Evolutionary conservation across 23 tunicate species (phyloP).

Genomic region (Phallusia fumigata): DNA sequence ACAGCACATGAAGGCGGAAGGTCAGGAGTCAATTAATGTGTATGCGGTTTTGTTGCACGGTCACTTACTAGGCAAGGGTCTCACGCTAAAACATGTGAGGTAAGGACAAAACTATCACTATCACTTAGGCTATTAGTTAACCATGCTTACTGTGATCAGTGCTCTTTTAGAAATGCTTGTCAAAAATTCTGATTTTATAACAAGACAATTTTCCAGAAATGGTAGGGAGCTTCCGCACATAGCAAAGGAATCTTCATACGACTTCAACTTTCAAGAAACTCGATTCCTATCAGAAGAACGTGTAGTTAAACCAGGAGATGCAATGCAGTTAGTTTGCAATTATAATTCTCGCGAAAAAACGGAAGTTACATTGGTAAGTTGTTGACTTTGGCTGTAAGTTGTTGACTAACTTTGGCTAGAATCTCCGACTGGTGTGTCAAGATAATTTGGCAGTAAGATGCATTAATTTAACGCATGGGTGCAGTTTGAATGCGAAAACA

Average conservation of each 20-base stretch:
- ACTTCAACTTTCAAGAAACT: constrained; percentile 70
- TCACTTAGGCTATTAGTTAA: too few relatives aligned
- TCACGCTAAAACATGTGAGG: constrained; percentile 49
- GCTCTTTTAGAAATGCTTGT: too few relatives aligned
- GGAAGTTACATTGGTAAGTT: constrained; percentile 40
- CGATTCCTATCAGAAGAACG: constrained; percentile 24
- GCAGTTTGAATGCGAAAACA: too few relatives aligned
- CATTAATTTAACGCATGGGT: too few relatives aligned
- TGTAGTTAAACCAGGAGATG: constrained; percentile 25
- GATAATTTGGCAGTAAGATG: too few relatives aligned
- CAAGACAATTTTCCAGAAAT: constrained; percentile 1
- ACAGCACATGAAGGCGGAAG: constrained; percentile 26
- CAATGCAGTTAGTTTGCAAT: constrained; percentile 45
- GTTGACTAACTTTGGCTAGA: too few relatives aligned
- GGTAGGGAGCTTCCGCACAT: constrained; percentile 40
- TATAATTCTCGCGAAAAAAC: constrained; percentile 29
- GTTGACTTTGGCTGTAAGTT: too few relatives aligned
- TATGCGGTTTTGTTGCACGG: constrained; percentile 30
- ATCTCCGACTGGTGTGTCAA: too few relatives aligned
- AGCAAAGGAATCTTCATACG: constrained; percentile 39
- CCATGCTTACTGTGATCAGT: too few relatives aligned
- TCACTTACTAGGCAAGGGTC: constrained; percentile 29
- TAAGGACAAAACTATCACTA: too few relatives aligned
- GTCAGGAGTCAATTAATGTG: constrained; percentile 29
- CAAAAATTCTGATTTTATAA: background rate